Percentiles rank a stretch among this genome's conserved stretches.
Evolutionary conservation across 2,888 invertebrate genomes (phyloP).

Genomic region (Drosophila picticornis): DNA sequence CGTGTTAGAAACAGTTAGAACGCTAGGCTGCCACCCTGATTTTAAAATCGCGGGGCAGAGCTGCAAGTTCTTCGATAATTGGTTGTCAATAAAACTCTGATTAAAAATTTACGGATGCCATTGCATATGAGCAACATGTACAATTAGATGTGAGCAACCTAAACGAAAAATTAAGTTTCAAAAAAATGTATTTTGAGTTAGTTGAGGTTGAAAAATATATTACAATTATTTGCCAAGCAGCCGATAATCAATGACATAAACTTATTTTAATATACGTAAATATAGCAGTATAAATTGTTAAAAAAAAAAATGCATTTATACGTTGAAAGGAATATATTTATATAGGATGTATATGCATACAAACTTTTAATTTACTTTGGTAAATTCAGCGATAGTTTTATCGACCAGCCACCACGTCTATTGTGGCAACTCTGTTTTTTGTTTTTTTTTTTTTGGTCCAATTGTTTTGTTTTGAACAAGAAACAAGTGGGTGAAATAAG

Average conservation of each 20-base stretch:
- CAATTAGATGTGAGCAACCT: neutral
- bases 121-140: neutral
- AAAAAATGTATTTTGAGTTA: neutral
- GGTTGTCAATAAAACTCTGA: neutral
- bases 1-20: conserved; percentile 45
- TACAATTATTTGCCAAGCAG: neutral
- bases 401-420: conserved; percentile 43
- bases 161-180: neutral
- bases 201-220: neutral
- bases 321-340: neutral
- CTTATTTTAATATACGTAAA: neutral
- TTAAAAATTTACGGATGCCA: neutral
- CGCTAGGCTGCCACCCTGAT: conserved; percentile 45
- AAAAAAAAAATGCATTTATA: neutral
- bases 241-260: neutral
- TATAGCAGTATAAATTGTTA: too few relatives aligned
- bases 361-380: neutral
- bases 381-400: conserved; percentile 1
- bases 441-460: conserved; percentile 15
- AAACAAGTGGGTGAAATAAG: conserved; percentile 28
- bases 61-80: conserved; percentile 40
- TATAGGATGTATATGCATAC: neutral
- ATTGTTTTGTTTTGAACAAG: conserved; percentile 40
- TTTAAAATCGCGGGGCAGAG: conserved; percentile 51
- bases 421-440: conserved; percentile 6